phyloP scores from a whole-genome alignment of 2,113 vertebrate species.

The Chlamydotis undulata region DNA sequence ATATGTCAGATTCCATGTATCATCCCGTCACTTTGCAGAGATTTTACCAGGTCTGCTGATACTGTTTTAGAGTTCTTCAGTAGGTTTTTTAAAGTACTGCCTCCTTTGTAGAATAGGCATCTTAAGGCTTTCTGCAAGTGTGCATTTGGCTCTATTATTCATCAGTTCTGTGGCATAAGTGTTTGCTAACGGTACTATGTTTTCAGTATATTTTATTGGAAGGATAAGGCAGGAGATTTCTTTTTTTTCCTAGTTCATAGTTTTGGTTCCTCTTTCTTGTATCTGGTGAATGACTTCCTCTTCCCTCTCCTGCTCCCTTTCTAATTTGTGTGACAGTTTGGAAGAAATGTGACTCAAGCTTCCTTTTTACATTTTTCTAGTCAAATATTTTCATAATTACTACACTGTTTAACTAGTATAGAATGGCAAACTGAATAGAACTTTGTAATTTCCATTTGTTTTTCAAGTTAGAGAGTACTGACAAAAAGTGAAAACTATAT shows the following conservation, averaged over 20 bases:
- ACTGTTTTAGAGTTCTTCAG: not conserved
- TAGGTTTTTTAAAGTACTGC: not conserved
- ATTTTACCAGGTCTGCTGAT: not conserved
- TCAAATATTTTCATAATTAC: not conserved
- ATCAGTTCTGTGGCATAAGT: not conserved
- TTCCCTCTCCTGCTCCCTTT: not conserved
- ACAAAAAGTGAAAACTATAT: not conserved
- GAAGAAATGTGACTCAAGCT: not conserved
- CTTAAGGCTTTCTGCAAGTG: not conserved
- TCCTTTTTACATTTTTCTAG: constrained; percentile 2
- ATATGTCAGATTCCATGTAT: not conserved
- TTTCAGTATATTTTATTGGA: not conserved
- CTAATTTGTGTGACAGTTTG: not conserved
- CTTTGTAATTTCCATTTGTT: not conserved
- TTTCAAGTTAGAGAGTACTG: not conserved
- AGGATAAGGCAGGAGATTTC: not conserved
- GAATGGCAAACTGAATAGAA: not conserved
- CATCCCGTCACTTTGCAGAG: not conserved
- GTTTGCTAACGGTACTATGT: not conserved
- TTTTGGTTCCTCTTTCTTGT: constrained; percentile 8
- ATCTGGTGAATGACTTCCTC: not conserved
- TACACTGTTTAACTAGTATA: not conserved
- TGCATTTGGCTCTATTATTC: not conserved
- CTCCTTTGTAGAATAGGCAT: not conserved
- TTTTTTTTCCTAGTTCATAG: not conserved